These are phyloP conservation scores for Mythimna albipuncta DNA, from an alignment of 2,888 invertebrate species.

Conservation along the genomic window DNA sequence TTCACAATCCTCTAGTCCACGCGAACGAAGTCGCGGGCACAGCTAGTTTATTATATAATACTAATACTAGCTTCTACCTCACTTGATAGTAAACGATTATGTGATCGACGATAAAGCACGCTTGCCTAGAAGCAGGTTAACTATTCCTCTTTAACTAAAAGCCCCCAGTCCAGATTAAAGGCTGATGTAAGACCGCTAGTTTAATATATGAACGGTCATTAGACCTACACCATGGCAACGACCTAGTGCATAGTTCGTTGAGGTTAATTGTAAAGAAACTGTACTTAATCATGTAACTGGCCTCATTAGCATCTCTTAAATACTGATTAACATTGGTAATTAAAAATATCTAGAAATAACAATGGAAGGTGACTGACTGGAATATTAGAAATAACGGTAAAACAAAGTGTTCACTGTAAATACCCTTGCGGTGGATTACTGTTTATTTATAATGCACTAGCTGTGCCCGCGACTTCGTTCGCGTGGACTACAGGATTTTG, in stretches of 20 bases:
- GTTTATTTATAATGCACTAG: too few species aligned
- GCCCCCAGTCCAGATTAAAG: too few species aligned
- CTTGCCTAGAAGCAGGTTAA: too few species aligned
- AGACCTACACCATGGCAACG: neutral
- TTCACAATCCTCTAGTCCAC: too few species aligned
- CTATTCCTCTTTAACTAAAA: too few species aligned
- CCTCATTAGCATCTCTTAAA: slow-evolving; percentile 34
- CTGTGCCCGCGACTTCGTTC: too few species aligned
- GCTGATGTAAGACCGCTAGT: neutral
- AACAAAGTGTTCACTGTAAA: neutral
- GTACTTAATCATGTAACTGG: neutral
- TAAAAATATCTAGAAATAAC: slow-evolving; percentile 6
- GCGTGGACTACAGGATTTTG: too few species aligned
- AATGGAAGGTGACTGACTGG: slow-evolving; percentile 5
- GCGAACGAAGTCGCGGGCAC: too few species aligned
- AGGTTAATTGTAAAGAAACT: slow-evolving; percentile 1
- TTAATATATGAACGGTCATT: neutral
- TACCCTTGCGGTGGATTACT: neutral
- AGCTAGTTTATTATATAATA: too few species aligned
- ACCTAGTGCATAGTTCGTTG: neutral
- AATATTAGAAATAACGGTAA: neutral
- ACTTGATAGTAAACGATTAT: too few species aligned
- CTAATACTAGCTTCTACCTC: too few species aligned
- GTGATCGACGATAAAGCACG: too few species aligned
- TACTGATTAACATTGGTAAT: neutral